A percentile compares a stretch with the other conserved stretches of the same genome.
Evolutionary conservation across 2,888 invertebrate species (phyloP).

Genomic region (Noctua fimbriata): DNA sequence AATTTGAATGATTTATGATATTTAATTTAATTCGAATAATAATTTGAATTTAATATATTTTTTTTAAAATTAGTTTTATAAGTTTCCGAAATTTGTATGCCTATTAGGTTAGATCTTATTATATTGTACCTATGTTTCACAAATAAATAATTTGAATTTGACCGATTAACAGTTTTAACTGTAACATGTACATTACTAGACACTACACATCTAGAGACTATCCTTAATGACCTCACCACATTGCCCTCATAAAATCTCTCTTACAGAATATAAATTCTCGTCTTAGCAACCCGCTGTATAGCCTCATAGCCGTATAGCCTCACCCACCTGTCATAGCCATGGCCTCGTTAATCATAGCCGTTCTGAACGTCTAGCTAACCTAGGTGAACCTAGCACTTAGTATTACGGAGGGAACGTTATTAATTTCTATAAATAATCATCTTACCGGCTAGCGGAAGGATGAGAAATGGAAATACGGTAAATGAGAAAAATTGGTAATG

Average conservation of each 20-base stretch:
- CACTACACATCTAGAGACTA: too few relatives aligned
- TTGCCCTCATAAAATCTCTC: constrained; percentile 6
- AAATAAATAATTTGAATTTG: too few relatives aligned
- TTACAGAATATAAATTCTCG: constrained; percentile 12
- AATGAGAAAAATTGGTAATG: constrained; percentile 14
- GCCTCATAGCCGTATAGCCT: constrained; percentile 75
- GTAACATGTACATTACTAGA: too few relatives aligned
- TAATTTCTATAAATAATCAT: constrained; percentile 64
- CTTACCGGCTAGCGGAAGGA: neutral
- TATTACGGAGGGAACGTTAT: constrained; percentile 57
- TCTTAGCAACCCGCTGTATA: constrained; percentile 74
- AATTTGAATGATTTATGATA: too few relatives aligned
- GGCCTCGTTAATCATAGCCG: constrained; percentile 85
- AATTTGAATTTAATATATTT: too few relatives aligned
- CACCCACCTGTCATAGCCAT: constrained; percentile 85
- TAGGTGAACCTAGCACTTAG: constrained; percentile 72
- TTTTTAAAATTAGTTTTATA: too few relatives aligned
- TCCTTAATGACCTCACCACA: neutral
- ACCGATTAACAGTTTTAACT: too few relatives aligned
- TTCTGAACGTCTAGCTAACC: constrained; percentile 78
- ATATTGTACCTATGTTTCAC: too few relatives aligned
- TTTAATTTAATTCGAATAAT: too few relatives aligned
- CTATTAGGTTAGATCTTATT: too few relatives aligned
- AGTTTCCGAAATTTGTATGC: too few relatives aligned
- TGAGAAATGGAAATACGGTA: constrained; percentile 13